Evolutionary conservation across 2,113 vertebrate species (phyloP), one percentile per base, ranked within the genome.

Genomic region (Oncorhynchus gorbuscha): DNA sequence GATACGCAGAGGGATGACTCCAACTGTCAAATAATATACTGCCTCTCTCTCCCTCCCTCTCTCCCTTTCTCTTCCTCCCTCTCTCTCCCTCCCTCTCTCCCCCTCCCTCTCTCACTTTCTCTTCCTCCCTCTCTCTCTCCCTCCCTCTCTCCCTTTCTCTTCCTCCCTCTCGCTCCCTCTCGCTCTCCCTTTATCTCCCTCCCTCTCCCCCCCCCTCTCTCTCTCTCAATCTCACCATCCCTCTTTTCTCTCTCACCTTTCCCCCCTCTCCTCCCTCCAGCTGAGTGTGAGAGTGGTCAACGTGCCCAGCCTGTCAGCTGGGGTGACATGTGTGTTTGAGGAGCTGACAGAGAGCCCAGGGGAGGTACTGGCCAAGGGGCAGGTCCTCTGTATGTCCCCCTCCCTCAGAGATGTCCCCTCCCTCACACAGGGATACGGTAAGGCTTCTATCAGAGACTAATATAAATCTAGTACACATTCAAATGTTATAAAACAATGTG

Each of bases 241-340:
- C 39, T 61, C 8, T 45, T 26, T 30, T 32, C 35, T 11, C 49
- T 13, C 26, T 70, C 24, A 22, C 8, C 39, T 39, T 8, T 39
- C 6, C 7, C 13, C 67, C 49, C 32, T 73, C 73, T 69, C 78
- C 20, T 86, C 67, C 77, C 77, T 71, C 18, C 85, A 97, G 96
- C 75, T 97, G 51, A 95, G 89, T 0, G 84, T 96, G 26, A 86
- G 85, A 18, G 86, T 96, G 64, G 89, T 85, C 79, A 95, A 96
- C 5, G 95, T 95, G 24, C 96, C 96, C 0, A 91, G 88, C 48
- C 91, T 97, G 72, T 93, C 93, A 0, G 89, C 89, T 0, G 96
- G 96, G 0, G 95, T 97, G 67, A 93, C 90, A 75, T 97, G 96
- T 26, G 91, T 95, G 71, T 97, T 97, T 0, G 93, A 95, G 82